Base-by-base conservation (phyloP, 2,797 vertebrate genomes). In the Alosa sapidissima region DNA sequence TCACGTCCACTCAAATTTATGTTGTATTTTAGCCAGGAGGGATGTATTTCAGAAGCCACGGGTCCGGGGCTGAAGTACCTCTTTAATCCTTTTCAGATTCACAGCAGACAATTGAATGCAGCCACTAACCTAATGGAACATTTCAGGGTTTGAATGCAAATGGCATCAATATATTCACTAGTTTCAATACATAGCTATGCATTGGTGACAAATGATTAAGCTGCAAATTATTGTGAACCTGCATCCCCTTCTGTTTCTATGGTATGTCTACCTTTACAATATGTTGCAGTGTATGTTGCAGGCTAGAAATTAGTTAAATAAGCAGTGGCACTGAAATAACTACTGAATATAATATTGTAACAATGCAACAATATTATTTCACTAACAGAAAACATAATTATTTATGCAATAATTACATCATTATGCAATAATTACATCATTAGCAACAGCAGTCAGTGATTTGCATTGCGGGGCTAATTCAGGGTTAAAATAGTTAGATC, bases 1-100 rank as follows among this genome's bases (percentile, higher is more conserved):
- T 28, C 16, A 28, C 3, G 28, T 83, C 33, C 48, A 85, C 82
- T 85, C 33, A 68, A 48, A 28, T 82, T 82, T 82, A 36, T 36
- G 62, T 72, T 41, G 33, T 41, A 72, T 72, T 72, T 41, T 41
- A 41, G 68, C 68, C 68, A 41, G 28, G 65, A 36, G 65, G 24
- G 24, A 65, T 65, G 62, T 68, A 68, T 33, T 68, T 68, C 62
- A 68, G 62, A 68, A 33, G 62, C 62, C 9, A 28, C 2, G 60
- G 24, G 60, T 65, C 60, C 62, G 2, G 9, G 62, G 62, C 9
- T 36, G 11, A 8, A 14, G 62, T 16, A 36, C 68, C 33, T 72
- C 36, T 72, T 72, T 14, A 72, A 72, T 72, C 68, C 68, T 72
- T 68, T 72, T 72, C 68, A 72, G 68, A 72, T 41, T 72, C 14